Base-by-base conservation (phyloP, 1,140 invertebrate species). In the Antheraea pernyi region DNA sequence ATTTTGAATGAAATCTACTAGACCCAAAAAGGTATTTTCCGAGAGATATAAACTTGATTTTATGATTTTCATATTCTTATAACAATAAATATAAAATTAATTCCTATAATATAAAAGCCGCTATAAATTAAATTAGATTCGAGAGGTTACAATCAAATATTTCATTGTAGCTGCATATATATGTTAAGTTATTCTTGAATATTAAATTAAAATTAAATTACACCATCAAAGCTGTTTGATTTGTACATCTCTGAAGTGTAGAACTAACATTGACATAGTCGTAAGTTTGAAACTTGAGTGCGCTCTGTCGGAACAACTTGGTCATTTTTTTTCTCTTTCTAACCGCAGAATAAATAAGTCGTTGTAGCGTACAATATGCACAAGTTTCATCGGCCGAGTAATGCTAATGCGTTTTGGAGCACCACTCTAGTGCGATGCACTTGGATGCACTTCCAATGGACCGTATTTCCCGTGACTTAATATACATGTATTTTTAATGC, bases 321-420 rank as follows among this genome's bases (percentile, higher is more conserved):
- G 62, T 46, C 67, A 63, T 53, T 53, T 42, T n/a, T n/a, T 67
- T n/a, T 75, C 69, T 71, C 69, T n/a, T 37, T 77, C 65, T 64
- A 61, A 30, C 66, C 16, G 62, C 19, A 69, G 65, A 58, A 60
- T 72, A 75, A 75, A 75, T 70, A 75, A 69, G 19, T 63, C 37
- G 63, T 22, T 70, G 39, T 61, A 61, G 19, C 48, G 61, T 67
- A 68, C 67, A 74, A 73, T 73, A 74, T 76, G 72, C 73, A 73
- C 66, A 71, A 73, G 77, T 71, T 77, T 74, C 73, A 77, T 76
- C 73, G 69, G 59, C 70, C 72, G 69, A 66, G 74, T 75, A 77
- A 79, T 73, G 76, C 76, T 81, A 84, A 82, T 82, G 78, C 72
- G 69, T 81, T 84, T 79, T 76, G 70, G 70, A 82, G 78, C 75